These are phyloP conservation scores for Peromyscus eremicus DNA, from an alignment of 2,797 vertebrate species.

Conservation along the genomic window DNA sequence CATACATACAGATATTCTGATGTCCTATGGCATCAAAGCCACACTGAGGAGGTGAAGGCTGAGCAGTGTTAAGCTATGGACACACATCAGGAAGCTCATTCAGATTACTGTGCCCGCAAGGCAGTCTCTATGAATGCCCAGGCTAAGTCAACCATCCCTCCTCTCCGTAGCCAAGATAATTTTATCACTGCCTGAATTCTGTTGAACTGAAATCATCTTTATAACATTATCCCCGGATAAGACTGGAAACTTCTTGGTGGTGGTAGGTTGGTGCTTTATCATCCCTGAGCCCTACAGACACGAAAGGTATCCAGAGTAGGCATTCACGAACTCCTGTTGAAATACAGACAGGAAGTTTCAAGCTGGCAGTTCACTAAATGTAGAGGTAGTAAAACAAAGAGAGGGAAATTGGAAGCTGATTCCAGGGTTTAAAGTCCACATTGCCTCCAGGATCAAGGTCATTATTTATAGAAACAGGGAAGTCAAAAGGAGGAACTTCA, in stretches of 20 bases:
- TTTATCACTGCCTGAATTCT: conserved; percentile 61
- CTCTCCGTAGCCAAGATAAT: conserved; percentile 64
- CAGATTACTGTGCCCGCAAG: not conserved
- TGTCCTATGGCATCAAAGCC: not conserved
- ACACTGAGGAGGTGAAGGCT: not conserved
- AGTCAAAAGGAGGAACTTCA: conserved; percentile 75
- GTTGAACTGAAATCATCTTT: conserved; percentile 72
- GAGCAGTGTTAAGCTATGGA: not conserved
- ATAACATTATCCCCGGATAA: conserved; percentile 37
- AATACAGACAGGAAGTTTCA: conserved; percentile 5
- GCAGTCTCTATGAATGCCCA: not conserved
- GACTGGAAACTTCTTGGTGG: conserved; percentile 35
- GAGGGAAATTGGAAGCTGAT: conserved; percentile 51
- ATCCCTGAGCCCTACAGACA: not conserved
- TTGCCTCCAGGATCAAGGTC: conserved; percentile 61
- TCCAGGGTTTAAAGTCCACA: conserved; percentile 71
- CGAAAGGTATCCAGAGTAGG: not conserved
- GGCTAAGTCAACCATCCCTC: not conserved
- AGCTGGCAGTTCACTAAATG: conserved; percentile 21
- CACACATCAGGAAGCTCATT: not conserved
- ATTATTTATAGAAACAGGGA: conserved; percentile 81
- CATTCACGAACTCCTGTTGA: conserved; percentile 38
- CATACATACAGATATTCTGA: not conserved
- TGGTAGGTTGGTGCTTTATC: not conserved
- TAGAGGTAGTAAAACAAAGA: conserved; percentile 45